phyloP scores from a whole-genome alignment of 2,888 invertebrate species.

The Psylliodes chrysocephalus region DNA sequence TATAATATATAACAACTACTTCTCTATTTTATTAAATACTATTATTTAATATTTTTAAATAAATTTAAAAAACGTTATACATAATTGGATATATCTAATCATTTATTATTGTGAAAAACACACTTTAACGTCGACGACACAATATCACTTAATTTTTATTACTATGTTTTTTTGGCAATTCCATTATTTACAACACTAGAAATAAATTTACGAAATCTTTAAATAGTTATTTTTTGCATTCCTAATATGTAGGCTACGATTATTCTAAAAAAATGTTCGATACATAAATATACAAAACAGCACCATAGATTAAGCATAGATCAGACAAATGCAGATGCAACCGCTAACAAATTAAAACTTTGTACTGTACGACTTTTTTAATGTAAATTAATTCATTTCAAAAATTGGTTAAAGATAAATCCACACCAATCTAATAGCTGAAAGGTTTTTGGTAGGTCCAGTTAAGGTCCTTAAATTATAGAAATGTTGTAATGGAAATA shows the following conservation, averaged over 20 bases:
- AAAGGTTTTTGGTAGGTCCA: neutral
- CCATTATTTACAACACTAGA: slow-evolving; percentile 32
- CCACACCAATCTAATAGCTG: neutral
- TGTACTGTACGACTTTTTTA: neutral
- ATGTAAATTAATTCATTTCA: no score
- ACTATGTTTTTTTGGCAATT: slow-evolving; percentile 35
- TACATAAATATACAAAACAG: slow-evolving; percentile 30
- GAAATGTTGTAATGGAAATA: neutral
- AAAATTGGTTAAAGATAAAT: no score
- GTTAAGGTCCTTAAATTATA: neutral
- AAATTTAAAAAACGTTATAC: no score
- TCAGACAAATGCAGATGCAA: slow-evolving; percentile 12
- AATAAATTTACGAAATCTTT: slow-evolving; percentile 22
- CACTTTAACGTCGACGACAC: slow-evolving; percentile 10
- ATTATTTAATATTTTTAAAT: no score
- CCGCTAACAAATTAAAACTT: neutral
- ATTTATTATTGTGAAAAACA: neutral
- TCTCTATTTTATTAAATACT: no score
- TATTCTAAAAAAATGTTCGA: slow-evolving; percentile 19
- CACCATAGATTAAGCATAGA: slow-evolving; percentile 32
- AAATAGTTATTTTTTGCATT: slow-evolving; percentile 7
- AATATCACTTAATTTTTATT: slow-evolving; percentile 31
- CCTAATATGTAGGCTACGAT: slow-evolving; percentile 6
- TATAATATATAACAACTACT: no score
- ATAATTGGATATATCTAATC: slow-evolving; percentile 15